Evolutionary conservation across 2,113 vertebrate species (phyloP), one percentile per base, ranked within the genome.

Genomic region (Cromileptes altivelis): DNA sequence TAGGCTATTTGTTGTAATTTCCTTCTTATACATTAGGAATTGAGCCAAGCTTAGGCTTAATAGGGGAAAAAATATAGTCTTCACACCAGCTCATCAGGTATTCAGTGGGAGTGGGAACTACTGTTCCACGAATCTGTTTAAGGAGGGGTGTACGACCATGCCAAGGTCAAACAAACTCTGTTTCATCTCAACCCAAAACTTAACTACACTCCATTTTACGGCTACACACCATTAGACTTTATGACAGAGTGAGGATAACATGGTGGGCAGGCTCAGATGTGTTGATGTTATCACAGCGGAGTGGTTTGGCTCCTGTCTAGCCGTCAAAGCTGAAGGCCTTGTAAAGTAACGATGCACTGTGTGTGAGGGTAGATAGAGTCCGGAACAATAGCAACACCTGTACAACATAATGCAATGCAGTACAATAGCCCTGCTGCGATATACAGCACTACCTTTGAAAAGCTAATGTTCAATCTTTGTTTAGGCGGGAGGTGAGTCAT

Each of bases 161-260:
- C 81, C 80, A 75, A 90, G 86, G 86, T 79, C 84, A 92, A 27
- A 80, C 70, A 88, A 85, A 92, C 81, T 75, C 81, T 77, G 78
- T 86, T 83, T 86, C 65, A 87, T 88, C 85, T 76, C 68, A 88
- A 80, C 70, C 58, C 56, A 76, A 78, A 84, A 79, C 62, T 47
- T 64, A 72, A 64, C 79, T 80, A 49, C 69, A 60, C 68, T 75
- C 68, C 17, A 58, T 75, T 87, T 76, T 76, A 86, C 50, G 71
- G 81, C 77, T 53, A 42, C 70, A 70, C 83, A 82, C 78, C 77
- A 84, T 88, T 80, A 81, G 67, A 61, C 78, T 91, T 91, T 88
- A 85, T 67, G 85, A 85, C 81, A 70, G 78, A 57, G 77, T 25
- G 10, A 73, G 62, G 69, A 63, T 68, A 85, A 86, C 85, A 71